Evolutionary conservation across 2,888 invertebrate genomes (phyloP).

Genomic region (Netelia melanura): DNA sequence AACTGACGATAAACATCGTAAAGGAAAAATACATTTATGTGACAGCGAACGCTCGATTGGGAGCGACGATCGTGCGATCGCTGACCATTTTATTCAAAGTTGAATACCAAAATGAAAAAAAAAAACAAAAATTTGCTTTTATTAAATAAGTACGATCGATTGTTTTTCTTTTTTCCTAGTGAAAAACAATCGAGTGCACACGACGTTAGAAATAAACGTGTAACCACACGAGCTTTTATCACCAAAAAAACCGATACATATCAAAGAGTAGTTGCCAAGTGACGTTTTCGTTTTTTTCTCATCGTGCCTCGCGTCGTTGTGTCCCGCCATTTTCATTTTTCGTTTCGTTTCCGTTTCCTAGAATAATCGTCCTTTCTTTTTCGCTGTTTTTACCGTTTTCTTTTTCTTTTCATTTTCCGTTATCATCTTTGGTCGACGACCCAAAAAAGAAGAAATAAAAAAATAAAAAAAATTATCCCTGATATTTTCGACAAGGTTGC

Average conservation of each 20-base stretch:
- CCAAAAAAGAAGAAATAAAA: not conserved
- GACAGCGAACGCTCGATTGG: constrained; percentile 47
- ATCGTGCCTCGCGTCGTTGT: too few relatives aligned
- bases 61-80: constrained; percentile 59
- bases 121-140: not conserved
- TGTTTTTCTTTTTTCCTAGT: constrained; percentile 1
- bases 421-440: not conserved
- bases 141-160: constrained; percentile 13
- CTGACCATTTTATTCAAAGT: constrained; percentile 5
- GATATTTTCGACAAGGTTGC: constrained; percentile 22
- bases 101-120: not conserved
- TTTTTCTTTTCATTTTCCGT: not conserved
- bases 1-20: constrained; percentile 43
- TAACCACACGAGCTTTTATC: constrained; percentile 74
- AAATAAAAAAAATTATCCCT: constrained; percentile 16
- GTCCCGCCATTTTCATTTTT: constrained; percentile 9
- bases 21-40: constrained; percentile 21
- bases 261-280: constrained; percentile 73
- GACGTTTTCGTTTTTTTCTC: constrained; percentile 34
- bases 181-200: constrained; percentile 2
- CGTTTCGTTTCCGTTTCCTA: constrained; percentile 16
- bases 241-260: constrained; percentile 70
- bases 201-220: constrained; percentile 24
- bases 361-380: constrained; percentile 33
- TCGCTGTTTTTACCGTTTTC: not conserved